Conservation (phyloP, 2,888 invertebrate genomes). For the Ceriagrion tenellum region DNA sequence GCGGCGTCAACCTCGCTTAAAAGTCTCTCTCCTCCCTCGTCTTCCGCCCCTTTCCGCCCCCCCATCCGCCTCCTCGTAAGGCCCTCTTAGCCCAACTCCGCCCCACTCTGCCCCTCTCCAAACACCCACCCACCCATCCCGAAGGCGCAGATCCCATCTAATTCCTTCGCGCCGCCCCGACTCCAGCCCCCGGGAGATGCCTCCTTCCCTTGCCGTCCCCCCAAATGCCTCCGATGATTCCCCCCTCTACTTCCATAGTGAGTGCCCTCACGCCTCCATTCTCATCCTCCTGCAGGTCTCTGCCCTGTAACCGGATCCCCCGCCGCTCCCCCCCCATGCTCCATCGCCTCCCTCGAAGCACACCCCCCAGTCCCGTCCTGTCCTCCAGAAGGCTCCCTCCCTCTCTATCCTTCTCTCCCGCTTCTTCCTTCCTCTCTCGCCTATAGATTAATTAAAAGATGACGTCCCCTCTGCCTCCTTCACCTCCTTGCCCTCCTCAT, state of each 20-base stretch:
- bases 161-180: neutral
- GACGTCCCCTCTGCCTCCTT: neutral
- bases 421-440: constrained; percentile 2
- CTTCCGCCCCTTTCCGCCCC: neutral
- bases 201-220: neutral
- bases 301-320: neutral
- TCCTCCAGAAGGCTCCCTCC: neutral
- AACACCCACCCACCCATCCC: neutral
- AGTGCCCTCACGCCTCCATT: neutral
- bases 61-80: neutral
- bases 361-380: neutral
- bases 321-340: neutral
- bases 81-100: neutral
- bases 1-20: constrained; percentile 26
- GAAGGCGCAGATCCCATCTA: neutral
- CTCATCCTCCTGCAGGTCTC: neutral
- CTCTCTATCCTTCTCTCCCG: neutral
- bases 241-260: too few species aligned
- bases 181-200: neutral
- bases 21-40: neutral
- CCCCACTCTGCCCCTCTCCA: neutral
- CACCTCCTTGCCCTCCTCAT: neutral
- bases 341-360: neutral
- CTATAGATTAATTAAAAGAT: constrained; percentile 63
- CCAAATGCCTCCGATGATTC: neutral